Conservation (phyloP, 2,797 vertebrate genomes). For the Aeoliscus strigatus region DNA sequence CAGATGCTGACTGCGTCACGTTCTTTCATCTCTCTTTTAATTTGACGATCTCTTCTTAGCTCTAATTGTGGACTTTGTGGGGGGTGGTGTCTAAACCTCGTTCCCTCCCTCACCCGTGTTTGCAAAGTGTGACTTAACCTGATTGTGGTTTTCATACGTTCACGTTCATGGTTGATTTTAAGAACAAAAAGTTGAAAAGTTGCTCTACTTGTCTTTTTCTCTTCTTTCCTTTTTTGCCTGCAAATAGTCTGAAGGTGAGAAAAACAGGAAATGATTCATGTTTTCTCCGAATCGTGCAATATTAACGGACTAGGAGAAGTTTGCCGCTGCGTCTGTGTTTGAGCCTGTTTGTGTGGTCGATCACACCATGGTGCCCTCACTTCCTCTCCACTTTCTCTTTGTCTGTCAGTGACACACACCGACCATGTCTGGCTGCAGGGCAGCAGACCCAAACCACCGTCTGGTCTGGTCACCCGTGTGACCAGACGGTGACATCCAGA, state of each 20-base stretch:
- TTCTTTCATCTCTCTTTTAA: neutral
- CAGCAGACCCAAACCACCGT: conserved; percentile 66
- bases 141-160: conserved; percentile 66
- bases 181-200: no score
- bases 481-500: conserved; percentile 39
- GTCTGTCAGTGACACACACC: conserved; percentile 56
- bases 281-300: conserved; percentile 13
- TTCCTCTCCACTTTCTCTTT: conserved; percentile 66
- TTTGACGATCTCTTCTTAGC: neutral
- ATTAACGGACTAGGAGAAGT: neutral
- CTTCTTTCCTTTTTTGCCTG: conserved; percentile 5
- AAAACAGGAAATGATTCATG: conserved; percentile 49
- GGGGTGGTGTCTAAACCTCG: neutral
- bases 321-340: conserved; percentile 11
- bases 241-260: conserved; percentile 4
- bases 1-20: conserved; percentile 3
- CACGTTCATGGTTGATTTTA: conserved; percentile 43
- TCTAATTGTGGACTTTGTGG: neutral
- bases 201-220: neutral
- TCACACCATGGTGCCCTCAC: conserved; percentile 50
- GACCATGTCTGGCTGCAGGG: conserved; percentile 65
- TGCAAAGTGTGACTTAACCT: conserved; percentile 46
- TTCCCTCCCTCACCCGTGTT: conserved; percentile 21
- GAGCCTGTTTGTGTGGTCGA: conserved; percentile 8
- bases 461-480: conserved; percentile 72